These are phyloP conservation scores for Austrolebias charrua DNA, from an alignment of 2,797 vertebrate genomes.

Conservation along the genomic window DNA sequence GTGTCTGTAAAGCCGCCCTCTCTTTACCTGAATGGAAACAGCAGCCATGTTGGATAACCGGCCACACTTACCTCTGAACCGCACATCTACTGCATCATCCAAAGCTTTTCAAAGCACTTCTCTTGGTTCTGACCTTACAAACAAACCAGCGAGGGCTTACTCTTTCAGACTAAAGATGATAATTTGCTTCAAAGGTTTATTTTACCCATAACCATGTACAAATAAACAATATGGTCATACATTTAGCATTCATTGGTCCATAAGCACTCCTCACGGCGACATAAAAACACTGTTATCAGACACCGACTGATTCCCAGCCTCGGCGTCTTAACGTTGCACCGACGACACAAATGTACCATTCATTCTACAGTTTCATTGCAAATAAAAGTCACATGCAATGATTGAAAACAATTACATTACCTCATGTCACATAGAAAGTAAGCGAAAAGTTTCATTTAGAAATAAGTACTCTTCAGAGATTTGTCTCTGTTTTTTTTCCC, in stretches of 20 bases:
- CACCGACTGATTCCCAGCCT: constrained; percentile 73
- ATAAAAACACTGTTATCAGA: constrained; percentile 75
- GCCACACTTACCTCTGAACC: constrained; percentile 69
- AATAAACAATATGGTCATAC: constrained; percentile 82
- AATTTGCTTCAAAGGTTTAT: constrained; percentile 80
- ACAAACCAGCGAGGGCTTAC: constrained; percentile 55
- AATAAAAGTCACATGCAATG: constrained; percentile 84
- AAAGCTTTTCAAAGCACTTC: constrained; percentile 9
- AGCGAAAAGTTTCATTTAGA: constrained; percentile 79
- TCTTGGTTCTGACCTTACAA: constrained; percentile 29
- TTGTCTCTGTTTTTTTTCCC: constrained; percentile 55
- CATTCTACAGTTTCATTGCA: constrained; percentile 83
- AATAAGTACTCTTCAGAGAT: constrained; percentile 79
- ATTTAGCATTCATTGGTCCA: constrained; percentile 80
- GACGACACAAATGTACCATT: constrained; percentile 81
- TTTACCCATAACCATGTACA: constrained; percentile 83
- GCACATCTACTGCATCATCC: constrained; percentile 42
- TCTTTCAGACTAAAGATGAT: constrained; percentile 74
- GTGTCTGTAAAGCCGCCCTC: constrained; percentile 17
- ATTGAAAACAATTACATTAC: constrained; percentile 82
- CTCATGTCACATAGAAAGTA: constrained; percentile 82
- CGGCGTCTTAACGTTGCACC: constrained; percentile 75
- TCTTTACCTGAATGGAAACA: constrained; percentile 21
- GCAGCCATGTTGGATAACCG: constrained; percentile 34
- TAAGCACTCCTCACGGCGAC: constrained; percentile 76